Evolutionary conservation across 1,140 invertebrate species (phyloP), one percentile per base, ranked within the genome.

Genomic region (Pseudobourletiella spinata): DNA sequence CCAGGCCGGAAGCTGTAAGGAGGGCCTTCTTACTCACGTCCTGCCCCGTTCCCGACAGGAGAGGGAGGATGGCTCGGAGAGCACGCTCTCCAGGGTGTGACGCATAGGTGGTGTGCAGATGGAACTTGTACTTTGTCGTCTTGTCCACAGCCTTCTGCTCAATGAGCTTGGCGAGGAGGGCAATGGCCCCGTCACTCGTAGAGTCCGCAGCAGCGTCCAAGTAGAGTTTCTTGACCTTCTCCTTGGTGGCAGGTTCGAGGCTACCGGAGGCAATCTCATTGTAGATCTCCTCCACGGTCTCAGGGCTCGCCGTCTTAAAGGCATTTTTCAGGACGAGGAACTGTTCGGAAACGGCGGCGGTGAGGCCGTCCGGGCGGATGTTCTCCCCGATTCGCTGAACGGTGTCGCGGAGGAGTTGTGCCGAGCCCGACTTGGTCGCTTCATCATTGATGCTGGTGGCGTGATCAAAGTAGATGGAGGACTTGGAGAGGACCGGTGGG

Each of bases 151-250:
- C 75, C 64, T 87, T 80, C 1, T 84, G 81, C 57, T 76, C 82
- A 0, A 92, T 73, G 20, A 92, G 73, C 57, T 87, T 79, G 1
- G 84, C 79, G n/a, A 84, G 81, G 0, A 86, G 83, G 67, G 85
- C 83, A 15, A 91, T 81, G 11, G 86, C 81, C 52, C 86, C 84
- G 1, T 84, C 84, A 20, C 83, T 91, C 57, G 84, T 86, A 1
- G 87, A 79, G 57, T 84, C 81, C 52, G 89, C 84, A 0, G 95
- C 73, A 48, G 82, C 87, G 70, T 91, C 88, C 2, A 90, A 73
- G 66, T 88, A 83, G 1, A 88, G 79, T 65, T 84, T 84, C 57
- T 82, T 79, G 16, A 64, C 59, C 39, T 61, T 59, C 20, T 57
- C 55, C 8, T 8, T 2, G 24, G 55, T 30, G 26, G 57, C 56